Percentiles rank a stretch among this genome's conserved stretches.
These are phyloP conservation scores for Ictalurus punctatus DNA, from an alignment of 2,113 vertebrate species.

Conservation along the genomic window DNA sequence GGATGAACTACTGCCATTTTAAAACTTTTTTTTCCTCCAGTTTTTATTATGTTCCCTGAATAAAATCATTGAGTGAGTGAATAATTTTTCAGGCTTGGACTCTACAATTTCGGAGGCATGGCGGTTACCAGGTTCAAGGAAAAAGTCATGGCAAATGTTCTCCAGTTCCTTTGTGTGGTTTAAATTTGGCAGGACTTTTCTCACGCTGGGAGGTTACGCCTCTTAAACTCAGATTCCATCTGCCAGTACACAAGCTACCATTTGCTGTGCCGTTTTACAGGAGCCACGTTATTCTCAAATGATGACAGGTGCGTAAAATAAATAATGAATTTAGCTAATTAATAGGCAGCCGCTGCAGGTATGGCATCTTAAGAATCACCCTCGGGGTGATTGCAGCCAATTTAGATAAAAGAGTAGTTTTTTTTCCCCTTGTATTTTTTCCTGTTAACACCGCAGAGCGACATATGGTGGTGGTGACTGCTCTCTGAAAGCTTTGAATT, in stretches of 20 bases:
- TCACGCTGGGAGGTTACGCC: background rate
- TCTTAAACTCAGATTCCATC: conserved; percentile 15
- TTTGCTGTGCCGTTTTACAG: background rate
- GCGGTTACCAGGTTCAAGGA: background rate
- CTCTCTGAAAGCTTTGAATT: conserved; percentile 31
- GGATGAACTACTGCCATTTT: no score
- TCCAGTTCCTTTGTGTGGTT: background rate
- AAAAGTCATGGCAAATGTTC: background rate
- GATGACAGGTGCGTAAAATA: conserved; percentile 34
- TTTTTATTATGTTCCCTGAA: background rate
- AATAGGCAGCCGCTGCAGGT: conserved; percentile 11
- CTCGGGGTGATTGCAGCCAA: conserved; percentile 9
- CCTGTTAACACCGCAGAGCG: conserved; percentile 16
- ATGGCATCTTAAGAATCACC: conserved; percentile 5
- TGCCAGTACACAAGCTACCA: background rate
- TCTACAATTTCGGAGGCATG: background rate
- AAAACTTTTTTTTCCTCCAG: no score
- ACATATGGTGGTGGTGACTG: conserved; percentile 12
- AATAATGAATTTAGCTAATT: conserved; percentile 34
- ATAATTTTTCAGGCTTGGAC: background rate
- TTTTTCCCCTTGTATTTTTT: background rate
- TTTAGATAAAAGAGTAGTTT: conserved; percentile 15
- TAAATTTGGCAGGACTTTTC: conserved; percentile 1
- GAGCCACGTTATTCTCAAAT: conserved; percentile 7
- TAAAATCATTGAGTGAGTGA: background rate